Evolutionary conservation across 2,888 invertebrate genomes (phyloP), one percentile per base, ranked within the genome.

Genomic region (Leptopilina syphax): DNA sequence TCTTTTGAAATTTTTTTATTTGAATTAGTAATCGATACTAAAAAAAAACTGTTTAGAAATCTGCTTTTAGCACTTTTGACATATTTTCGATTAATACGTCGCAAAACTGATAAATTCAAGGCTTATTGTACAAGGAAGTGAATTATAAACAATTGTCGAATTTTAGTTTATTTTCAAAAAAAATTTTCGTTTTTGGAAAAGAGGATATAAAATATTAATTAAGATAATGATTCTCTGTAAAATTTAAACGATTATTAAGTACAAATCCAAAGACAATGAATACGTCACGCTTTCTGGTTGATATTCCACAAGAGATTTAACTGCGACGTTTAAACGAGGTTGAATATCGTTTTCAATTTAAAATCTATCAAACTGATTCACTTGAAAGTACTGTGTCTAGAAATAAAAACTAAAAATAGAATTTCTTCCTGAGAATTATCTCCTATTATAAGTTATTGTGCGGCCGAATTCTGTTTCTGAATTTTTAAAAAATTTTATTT

Each of bases 21-120:
- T n/a, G 60, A 3, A n/a, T 63, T 63, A 63, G 24, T 63, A 63
- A 24, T 24, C 24, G 63, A 9, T 24, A 8, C 2, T 63, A 9
- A n/a, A 60, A n/a, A 60, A 60, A 18, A 60, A 63, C 24, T 63
- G 8, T 63, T 63, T 63, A 63, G 63, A 63, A 63, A 63, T 63
- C 63, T 24, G 18, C 63, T 24, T 63, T 63, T 63, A 24, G 24
- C 63, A 24, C 60, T 63, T 63, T 24, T n/a, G 24, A 60, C 2
- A 27, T 27, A 24, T 24, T 63, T 7, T 24, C 6, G 18, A 60
- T 60, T 3, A 18, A 18, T 24, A 24, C 1, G 63, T 24, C 18
- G 63, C 24, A 63, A 24, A 63, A 63, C 24, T 5, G 63, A 63
- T 50, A 24, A 24, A 24, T 8, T 24, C 63, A 63, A 63, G 27